Conservation (phyloP, 2,113 vertebrate genomes). For the Chunga burmeisteri region DNA sequence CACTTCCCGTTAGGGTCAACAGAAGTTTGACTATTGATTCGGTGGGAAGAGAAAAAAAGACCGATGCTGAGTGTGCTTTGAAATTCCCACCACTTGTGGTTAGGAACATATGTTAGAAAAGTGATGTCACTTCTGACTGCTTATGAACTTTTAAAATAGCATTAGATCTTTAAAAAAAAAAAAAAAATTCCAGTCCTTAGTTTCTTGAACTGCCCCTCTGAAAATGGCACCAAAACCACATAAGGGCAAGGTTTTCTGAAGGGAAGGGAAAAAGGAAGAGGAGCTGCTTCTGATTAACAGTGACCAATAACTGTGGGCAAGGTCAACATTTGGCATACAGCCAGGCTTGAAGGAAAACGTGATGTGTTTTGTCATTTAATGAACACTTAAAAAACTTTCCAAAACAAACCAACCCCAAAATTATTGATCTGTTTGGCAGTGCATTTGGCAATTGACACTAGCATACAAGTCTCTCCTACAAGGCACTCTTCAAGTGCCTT, state of each 20-base stretch:
- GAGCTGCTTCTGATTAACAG: not conserved
- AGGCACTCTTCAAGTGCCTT: not conserved
- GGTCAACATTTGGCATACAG: not conserved
- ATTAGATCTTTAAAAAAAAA: not conserved
- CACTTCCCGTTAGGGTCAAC: not conserved
- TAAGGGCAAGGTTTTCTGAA: not conserved
- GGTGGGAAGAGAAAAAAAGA: not conserved
- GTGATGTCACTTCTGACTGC: not conserved
- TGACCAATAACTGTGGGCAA: not conserved
- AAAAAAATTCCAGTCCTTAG: not conserved
- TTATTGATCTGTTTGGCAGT: not conserved
- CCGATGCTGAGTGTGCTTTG: not conserved
- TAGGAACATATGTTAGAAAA: not conserved
- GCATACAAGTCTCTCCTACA: not conserved
- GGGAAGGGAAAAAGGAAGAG: not conserved
- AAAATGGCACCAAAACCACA: not conserved
- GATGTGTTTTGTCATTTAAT: not conserved
- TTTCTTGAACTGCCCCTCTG: not conserved
- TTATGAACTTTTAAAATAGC: not conserved
- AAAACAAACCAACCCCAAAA: not conserved
- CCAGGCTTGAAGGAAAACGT: not conserved
- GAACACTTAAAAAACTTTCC: not conserved
- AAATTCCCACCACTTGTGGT: not conserved
- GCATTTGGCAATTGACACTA: not conserved
- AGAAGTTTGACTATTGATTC: not conserved